phyloP scores from a whole-genome alignment of 2,113 vertebrate genomes.

The Upupa epops region DNA sequence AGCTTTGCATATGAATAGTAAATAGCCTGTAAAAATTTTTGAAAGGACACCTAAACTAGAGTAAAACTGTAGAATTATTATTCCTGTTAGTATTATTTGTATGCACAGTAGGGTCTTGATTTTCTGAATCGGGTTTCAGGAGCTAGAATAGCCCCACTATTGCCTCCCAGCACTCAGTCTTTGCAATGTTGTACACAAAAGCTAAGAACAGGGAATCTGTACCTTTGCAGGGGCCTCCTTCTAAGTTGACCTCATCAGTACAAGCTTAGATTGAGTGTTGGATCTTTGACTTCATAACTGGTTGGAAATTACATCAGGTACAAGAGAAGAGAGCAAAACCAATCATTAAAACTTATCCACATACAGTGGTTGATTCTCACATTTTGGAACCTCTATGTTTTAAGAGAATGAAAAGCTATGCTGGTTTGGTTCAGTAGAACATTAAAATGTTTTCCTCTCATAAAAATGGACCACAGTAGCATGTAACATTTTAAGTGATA shows the following conservation, averaged over 20 bases:
- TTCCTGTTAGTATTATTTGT: background rate
- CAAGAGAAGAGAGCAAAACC: background rate
- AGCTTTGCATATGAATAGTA: background rate
- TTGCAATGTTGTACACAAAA: background rate
- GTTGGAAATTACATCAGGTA: background rate
- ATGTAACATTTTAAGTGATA: background rate
- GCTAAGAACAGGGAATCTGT: background rate
- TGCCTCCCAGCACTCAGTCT: background rate
- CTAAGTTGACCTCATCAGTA: accelerated
- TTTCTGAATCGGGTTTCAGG: background rate
- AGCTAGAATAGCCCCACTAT: background rate
- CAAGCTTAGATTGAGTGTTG: background rate
- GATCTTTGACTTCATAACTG: background rate
- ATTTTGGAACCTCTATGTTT: background rate
- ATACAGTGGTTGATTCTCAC: background rate
- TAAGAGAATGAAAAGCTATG: background rate
- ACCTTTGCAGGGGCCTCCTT: background rate
- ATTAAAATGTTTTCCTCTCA: background rate
- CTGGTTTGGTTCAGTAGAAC: background rate
- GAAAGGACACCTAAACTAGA: background rate
- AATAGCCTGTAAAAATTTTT: background rate
- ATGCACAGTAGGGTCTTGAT: background rate
- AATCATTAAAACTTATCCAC: background rate
- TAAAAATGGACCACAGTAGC: background rate
- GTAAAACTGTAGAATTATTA: background rate